These are phyloP conservation scores for Numida meleagris DNA, from an alignment of 2,113 vertebrate genomes.

Conservation along the genomic window DNA sequence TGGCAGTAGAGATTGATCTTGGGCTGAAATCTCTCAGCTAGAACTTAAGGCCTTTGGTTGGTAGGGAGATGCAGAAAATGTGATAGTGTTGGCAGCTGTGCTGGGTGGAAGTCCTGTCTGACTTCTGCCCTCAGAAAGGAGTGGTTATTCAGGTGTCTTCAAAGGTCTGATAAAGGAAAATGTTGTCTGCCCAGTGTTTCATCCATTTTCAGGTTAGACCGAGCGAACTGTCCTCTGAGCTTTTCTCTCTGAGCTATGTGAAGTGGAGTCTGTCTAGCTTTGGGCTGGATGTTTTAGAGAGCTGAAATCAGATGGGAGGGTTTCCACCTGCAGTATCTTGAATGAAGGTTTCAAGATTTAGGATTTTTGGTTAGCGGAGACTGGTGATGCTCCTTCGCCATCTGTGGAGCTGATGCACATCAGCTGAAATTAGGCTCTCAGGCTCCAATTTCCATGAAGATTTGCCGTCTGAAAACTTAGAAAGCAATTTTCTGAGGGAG, in stretches of 20 bases:
- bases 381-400: accelerated
- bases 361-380: background rate
- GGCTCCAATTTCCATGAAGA: background rate
- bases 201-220: background rate
- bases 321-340: background rate
- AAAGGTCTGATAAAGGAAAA: background rate
- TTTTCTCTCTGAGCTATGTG: background rate
- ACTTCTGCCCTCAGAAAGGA: background rate
- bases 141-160: background rate
- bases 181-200: background rate
- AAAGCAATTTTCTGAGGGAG: background rate
- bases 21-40: background rate
- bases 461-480: background rate
- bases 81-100: background rate
- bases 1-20: background rate
- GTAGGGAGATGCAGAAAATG: background rate
- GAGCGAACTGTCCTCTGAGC: background rate
- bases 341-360: background rate
- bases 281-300: background rate
- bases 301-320: background rate
- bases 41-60: background rate
- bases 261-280: background rate
- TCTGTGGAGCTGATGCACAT: background rate
- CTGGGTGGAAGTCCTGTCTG: background rate
- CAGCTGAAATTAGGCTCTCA: background rate